These are phyloP conservation scores for Manis javanica DNA, from an alignment of 2,797 vertebrate species.

Conservation along the genomic window DNA sequence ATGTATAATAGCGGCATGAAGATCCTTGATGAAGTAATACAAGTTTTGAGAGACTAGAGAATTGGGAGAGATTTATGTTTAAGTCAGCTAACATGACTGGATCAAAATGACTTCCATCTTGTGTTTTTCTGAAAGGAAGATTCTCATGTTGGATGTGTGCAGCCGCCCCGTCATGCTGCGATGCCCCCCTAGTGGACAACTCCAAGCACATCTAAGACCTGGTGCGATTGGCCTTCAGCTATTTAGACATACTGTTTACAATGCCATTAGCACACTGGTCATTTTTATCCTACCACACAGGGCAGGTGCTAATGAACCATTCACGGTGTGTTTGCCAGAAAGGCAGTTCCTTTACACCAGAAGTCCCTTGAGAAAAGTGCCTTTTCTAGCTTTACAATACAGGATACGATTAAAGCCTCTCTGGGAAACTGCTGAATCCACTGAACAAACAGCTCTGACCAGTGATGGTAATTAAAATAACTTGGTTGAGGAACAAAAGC, in stretches of 20 bases:
- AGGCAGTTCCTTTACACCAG: background rate
- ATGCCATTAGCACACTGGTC: background rate
- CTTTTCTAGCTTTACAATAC: background rate
- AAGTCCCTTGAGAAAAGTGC: background rate
- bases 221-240: background rate
- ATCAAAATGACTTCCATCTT: background rate
- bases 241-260: background rate
- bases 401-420: background rate
- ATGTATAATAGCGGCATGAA: background rate
- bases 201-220: background rate
- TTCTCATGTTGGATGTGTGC: background rate
- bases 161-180: background rate
- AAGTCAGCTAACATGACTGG: background rate
- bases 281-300: background rate
- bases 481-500: background rate
- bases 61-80: background rate
- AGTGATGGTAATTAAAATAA: background rate
- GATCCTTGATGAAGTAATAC: background rate
- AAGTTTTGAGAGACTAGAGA: constrained; percentile 20
- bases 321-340: background rate
- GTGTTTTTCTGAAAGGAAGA: background rate
- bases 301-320: background rate
- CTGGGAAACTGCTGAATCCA: constrained; percentile 33
- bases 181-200: background rate
- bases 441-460: background rate